Evolutionary conservation across 1,140 invertebrate species (phyloP).

Genomic region (Agraylea sexmaculata): DNA sequence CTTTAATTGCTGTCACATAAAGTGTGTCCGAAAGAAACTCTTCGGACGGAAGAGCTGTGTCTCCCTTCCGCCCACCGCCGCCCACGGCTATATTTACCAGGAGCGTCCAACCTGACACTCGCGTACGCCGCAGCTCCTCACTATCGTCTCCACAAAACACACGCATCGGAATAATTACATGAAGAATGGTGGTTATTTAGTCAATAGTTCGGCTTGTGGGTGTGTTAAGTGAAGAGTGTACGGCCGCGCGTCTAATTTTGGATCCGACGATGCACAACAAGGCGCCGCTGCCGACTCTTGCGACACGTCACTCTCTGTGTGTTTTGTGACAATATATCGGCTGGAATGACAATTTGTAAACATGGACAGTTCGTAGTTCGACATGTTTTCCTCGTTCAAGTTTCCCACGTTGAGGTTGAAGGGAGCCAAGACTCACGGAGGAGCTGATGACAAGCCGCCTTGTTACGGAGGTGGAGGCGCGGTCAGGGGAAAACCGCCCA

Average conservation of each 20-base stretch:
- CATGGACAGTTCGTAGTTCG: conserved; percentile 20
- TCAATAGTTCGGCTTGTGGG: background rate
- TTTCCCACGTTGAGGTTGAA: conserved; percentile 26
- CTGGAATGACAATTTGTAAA: background rate
- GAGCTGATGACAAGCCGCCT: background rate
- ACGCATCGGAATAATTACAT: conserved; percentile 1
- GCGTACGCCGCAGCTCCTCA: conserved; percentile 4
- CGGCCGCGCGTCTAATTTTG: background rate
- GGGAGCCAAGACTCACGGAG: conserved; percentile 5
- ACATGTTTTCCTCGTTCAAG: conserved; percentile 33
- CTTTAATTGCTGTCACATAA: conserved; percentile 18
- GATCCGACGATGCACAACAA: too few species aligned
- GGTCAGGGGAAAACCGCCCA: conserved; percentile 27
- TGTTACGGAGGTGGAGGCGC: conserved; percentile 26
- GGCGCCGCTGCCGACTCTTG: conserved; percentile 1
- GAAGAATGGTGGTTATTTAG: background rate
- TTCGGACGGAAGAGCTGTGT: background rate
- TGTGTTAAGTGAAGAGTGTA: conserved; percentile 2
- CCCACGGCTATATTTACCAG: conserved; percentile 9
- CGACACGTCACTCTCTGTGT: background rate
- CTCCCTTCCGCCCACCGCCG: background rate
- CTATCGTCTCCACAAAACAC: conserved; percentile 1
- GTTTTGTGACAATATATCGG: background rate
- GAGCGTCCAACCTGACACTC: conserved; percentile 14
- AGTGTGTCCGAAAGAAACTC: conserved; percentile 9